Base-by-base conservation (phyloP, 2,888 invertebrate species). In the Perizoma affinitatum region DNA sequence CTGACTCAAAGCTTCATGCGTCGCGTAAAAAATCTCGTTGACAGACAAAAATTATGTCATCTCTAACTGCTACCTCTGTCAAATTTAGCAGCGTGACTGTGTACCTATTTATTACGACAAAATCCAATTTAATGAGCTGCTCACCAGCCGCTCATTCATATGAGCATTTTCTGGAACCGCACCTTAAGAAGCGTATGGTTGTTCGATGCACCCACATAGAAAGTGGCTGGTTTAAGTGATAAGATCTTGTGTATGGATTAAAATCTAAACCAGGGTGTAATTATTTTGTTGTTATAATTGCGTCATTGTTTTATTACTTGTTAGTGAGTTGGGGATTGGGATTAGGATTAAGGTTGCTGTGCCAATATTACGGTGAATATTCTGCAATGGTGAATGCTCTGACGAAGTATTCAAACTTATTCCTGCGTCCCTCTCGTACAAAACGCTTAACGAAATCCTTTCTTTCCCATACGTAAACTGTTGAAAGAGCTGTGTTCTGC, bases 161-260 rank as follows among this genome's bases (percentile, higher is more conserved):
- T 22, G 4, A 44, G 7, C 11, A 8, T 22, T 6, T 44, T 10
- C 10, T 22, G 63, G 59, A 61, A 68, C 48, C 11, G 35, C 58
- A 51, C 58, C 62, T 62, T 54, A 44, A 43, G 45, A n/a, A 46
- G n/a, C 41, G 50, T 60, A 54, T 60, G 59, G 54, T 54, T 49
- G 57, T 57, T 54, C 57, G 51, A 57, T 57, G 58, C 76, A 74
- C 79, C 75, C 77, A 78, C 78, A 75, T 70, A 66, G 45, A 59
- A 47, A 54, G 54, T 10, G 69, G 62, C 47, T 70, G 69, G 70
- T 65, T 67, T 70, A 71, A 75, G 70, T 66, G 73, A 71, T 73
- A 64, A 72, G 70, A 72, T 72, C 68, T 54, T 52, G 58, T 45
- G 61, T 47, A 51, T 48, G 40, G 54, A 58, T 58, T 52, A 58